Percentiles rank a stretch among this genome's conserved stretches.
Conservation (phyloP, 2,797 vertebrate genomes). For the Centroberyx gerrardi region DNA sequence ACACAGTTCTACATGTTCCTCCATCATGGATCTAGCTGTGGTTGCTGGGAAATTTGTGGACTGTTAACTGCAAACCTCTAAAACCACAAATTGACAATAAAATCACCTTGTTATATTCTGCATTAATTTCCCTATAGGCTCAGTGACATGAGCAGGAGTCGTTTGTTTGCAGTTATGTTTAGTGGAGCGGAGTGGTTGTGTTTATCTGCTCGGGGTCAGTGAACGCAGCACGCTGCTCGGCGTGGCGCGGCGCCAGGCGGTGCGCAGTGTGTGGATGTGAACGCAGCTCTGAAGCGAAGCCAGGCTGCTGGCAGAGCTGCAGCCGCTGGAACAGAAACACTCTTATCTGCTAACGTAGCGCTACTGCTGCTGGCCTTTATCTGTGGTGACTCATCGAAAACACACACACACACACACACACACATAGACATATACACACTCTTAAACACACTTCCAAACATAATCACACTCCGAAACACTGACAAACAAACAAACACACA, state of each 20-base stretch:
- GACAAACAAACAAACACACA: neutral
- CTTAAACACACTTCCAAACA: slow-evolving; percentile 33
- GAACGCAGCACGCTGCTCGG: too few relatives aligned
- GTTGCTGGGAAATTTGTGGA: too few relatives aligned
- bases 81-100: too few relatives aligned
- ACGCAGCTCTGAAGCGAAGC: slow-evolving; percentile 26
- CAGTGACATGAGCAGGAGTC: too few relatives aligned
- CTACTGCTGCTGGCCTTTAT: slow-evolving; percentile 63
- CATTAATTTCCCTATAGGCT: too few relatives aligned
- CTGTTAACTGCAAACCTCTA: too few relatives aligned
- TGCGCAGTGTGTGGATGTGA: slow-evolving; percentile 30
- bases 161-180: too few relatives aligned
- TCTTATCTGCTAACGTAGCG: slow-evolving; percentile 73
- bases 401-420: slow-evolving; percentile 19
- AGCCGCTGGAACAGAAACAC: slow-evolving; percentile 61
- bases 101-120: too few relatives aligned
- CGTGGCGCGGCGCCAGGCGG: neutral
- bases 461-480: neutral
- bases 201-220: too few relatives aligned
- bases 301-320: slow-evolving; percentile 62
- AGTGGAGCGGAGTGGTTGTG: too few relatives aligned
- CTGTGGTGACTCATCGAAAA: slow-evolving; percentile 78
- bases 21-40: too few relatives aligned
- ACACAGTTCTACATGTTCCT: too few relatives aligned
- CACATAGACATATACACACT: slow-evolving; percentile 9